These are phyloP conservation scores for Brachyrhaphis roseni DNA, from an alignment of 2,797 vertebrate genomes.

Conservation along the genomic window DNA sequence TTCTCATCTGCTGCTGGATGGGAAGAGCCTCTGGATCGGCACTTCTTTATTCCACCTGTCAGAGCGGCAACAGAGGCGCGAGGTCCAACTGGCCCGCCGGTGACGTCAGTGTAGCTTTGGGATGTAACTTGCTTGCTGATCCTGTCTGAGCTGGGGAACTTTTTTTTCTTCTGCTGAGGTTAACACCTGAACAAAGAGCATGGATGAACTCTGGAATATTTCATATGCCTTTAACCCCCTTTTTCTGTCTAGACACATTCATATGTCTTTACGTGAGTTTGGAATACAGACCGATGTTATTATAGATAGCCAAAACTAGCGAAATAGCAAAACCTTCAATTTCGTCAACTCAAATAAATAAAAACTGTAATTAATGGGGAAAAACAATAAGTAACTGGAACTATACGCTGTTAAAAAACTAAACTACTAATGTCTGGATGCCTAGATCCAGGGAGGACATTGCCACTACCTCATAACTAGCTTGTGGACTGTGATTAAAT, in stretches of 20 bases:
- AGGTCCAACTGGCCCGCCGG: constrained; percentile 30
- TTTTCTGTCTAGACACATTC: constrained; percentile 4
- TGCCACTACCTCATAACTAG: no score
- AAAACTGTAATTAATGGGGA: no score
- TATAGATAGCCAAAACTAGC: no score
- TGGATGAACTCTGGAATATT: constrained; percentile 12
- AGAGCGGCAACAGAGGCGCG: constrained; percentile 39
- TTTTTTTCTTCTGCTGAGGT: constrained; percentile 3
- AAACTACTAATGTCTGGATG: no score
- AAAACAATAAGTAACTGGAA: no score
- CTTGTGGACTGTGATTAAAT: no score
- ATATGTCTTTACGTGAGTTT: background rate
- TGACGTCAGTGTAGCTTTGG: constrained; percentile 12
- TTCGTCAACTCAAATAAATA: no score
- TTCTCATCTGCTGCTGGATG: constrained; percentile 63
- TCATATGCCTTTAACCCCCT: background rate
- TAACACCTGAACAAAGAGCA: constrained; percentile 40
- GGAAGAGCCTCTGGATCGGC: constrained; percentile 44
- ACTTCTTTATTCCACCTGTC: constrained; percentile 66
- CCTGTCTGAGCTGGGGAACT: constrained; percentile 15
- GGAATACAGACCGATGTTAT: background rate
- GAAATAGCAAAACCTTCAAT: no score
- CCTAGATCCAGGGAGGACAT: no score
- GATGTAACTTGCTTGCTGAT: constrained; percentile 36
- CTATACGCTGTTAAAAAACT: no score